Evolutionary conservation across 1,140 invertebrate species (phyloP), one percentile per base, ranked within the genome.

Genomic region (Lithobius niger): DNA sequence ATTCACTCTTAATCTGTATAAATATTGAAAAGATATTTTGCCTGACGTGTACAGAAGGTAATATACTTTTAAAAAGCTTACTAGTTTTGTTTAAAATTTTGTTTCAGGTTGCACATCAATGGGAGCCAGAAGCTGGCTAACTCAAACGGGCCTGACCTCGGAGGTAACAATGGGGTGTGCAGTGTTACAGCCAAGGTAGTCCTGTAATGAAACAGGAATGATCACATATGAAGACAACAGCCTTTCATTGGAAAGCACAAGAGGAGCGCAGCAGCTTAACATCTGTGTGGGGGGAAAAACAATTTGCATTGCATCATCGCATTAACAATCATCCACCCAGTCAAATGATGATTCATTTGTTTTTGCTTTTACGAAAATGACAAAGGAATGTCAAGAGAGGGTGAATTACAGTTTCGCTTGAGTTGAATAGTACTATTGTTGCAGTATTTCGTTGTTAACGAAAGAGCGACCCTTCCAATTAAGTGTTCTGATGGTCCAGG

Each of bases 191-290:
- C 54, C 57, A 61, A 60, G 56, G 57, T 57, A 43, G 57, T 53
- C 58, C 54, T 56, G 19, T 61, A 50, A 58, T 50, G 44, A 50
- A 55, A 36, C 52, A 28, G 48, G 48, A 61, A 64, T 64, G 63
- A 64, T 61, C 60, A 61, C 61, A 64, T 62, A 52, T 64, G 62
- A 64, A 64, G 63, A 64, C 61, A 64, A 64, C 63, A 61, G 58
- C 57, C 49, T 57, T 57, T 53, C 50, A 56, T 42, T 50, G 58
- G 54, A 57, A 45, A 56, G 44, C 18, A 57, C 48, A 57, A 43
- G 48, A 50, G 53, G 52, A 60, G 56, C 49, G 52, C 52, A 52
- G 27, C 47, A 58, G 44, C 54, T 53, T 55, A 58, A 58, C 57
- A 42, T 54, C 28, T 27, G n/a, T n/a, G n/a, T n/a, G n/a, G 56